Evolutionary conservation across 2,888 invertebrate species (phyloP), one percentile per base, ranked within the genome.

Genomic region (Aporophyla lueneburgensis): DNA sequence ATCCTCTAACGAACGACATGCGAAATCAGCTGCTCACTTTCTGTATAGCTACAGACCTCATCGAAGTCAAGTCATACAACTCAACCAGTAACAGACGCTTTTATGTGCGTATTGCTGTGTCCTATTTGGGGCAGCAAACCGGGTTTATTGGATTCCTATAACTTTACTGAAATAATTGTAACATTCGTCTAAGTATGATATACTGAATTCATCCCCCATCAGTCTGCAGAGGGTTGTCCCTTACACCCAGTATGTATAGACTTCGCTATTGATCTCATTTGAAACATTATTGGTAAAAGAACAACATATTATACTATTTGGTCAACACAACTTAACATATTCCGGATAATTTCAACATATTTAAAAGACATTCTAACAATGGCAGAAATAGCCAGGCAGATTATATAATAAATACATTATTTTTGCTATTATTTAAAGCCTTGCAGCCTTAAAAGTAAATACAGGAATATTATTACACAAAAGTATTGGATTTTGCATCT

Each of bases 401-500:
- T 59, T 80, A 59, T 65, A 58, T 62, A 65, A n/a, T 51, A 59
- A 43, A 62, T 76, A 80, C 58, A 65, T 54, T 63, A 71, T 43
- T 51, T 71, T 71, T 59, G 63, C 54, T 71, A 80, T 71, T 71
- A n/a, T 68, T 83, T 80, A 78, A 83, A 78, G 78, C 78, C 12
- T 24, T 78, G 46, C 40, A 80, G 83, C 78, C 78, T 78, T 78
- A 46, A 21, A 54, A 53, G 24, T 58, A 21, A 14, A 10, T 66
- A 69, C 53, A 49, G 63, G 46, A 68, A 82, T 58, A 67, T 79
- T 79, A 62, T 81, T 67, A 7, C 40, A n/a, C 53, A 27, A 81
- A 56, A 74, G 40, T 49, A 27, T 12, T 43, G 14, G 6, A 62
- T 80, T 14, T 51, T 24, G 21, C 63, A 19, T 61, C 53, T 49